Evolutionary conservation across 2,888 invertebrate species (phyloP).

Genomic region (Peribatodes rhomboidaria): DNA sequence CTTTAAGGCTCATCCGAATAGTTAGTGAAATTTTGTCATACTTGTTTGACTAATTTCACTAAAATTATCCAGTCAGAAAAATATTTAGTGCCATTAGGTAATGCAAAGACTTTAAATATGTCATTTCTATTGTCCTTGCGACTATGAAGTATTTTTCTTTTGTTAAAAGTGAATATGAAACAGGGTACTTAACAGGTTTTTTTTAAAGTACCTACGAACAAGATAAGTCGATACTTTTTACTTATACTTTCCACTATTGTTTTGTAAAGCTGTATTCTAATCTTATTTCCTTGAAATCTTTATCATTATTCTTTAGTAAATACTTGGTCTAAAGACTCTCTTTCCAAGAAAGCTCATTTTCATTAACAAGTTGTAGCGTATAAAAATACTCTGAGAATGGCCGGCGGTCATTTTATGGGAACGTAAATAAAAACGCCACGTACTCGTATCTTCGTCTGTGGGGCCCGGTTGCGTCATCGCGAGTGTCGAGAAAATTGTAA

Average conservation of each 20-base stretch:
- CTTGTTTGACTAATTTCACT: conserved; percentile 13
- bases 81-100: background rate
- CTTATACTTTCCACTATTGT: background rate
- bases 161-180: too few species aligned
- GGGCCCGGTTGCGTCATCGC: conserved; percentile 77
- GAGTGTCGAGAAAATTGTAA: conserved; percentile 70
- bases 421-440: conserved; percentile 60
- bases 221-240: background rate
- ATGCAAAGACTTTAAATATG: too few species aligned
- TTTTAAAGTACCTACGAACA: background rate
- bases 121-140: background rate
- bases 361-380: conserved; percentile 51
- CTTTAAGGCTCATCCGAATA: conserved; percentile 15
- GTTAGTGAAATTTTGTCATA: conserved; percentile 11
- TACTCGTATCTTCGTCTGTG: conserved; percentile 61
- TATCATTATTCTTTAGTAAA: conserved; percentile 11
- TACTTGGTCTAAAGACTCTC: background rate
- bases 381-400: conserved; percentile 60
- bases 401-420: conserved; percentile 65
- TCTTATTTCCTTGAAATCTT: background rate
- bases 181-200: too few species aligned
- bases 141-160: background rate
- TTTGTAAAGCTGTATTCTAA: background rate
- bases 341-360: conserved; percentile 33
- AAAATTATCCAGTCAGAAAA: conserved; percentile 8